Evolutionary conservation across 2,113 vertebrate species (phyloP).

Genomic region (Larimichthys polyactis): DNA sequence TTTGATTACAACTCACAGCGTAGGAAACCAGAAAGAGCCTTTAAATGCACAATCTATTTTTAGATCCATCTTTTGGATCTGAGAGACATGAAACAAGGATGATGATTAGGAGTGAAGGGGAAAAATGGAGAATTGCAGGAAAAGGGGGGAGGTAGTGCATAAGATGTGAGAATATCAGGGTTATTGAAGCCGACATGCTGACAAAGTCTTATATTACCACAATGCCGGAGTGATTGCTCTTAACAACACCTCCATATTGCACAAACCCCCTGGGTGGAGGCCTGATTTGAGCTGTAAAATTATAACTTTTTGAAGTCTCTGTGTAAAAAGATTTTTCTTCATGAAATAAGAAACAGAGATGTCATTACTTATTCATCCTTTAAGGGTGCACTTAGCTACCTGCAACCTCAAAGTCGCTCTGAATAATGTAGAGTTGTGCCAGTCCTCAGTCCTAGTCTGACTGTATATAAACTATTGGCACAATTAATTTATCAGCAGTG

Average conservation of each 20-base stretch:
- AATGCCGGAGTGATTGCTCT: background rate
- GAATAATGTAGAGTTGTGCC: conserved; percentile 64
- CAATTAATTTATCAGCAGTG: background rate
- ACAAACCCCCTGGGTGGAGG: background rate
- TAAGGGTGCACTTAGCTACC: conserved; percentile 55
- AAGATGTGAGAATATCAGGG: background rate
- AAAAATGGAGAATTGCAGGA: background rate
- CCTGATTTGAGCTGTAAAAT: conserved; percentile 26
- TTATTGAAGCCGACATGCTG: background rate
- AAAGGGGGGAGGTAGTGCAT: background rate
- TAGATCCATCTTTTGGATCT: conserved; percentile 33
- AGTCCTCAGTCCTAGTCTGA: conserved; percentile 9
- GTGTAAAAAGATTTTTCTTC: conserved; percentile 21
- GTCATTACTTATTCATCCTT: conserved; percentile 64
- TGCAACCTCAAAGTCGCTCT: conserved; percentile 41
- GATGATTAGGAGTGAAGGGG: background rate
- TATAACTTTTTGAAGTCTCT: conserved; percentile 18
- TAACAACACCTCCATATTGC: conserved; percentile 8
- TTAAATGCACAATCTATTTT: conserved; percentile 52
- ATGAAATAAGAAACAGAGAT: conserved; percentile 40
- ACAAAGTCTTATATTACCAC: conserved; percentile 21
- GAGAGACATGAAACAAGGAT: conserved; percentile 24
- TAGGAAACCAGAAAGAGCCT: conserved; percentile 15
- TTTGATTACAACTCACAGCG: conserved; percentile 5
- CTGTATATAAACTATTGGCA: background rate